These are phyloP conservation scores for Venustaconcha ellipsiformis DNA, from an alignment of 1,140 invertebrate species.

Conservation along the genomic window DNA sequence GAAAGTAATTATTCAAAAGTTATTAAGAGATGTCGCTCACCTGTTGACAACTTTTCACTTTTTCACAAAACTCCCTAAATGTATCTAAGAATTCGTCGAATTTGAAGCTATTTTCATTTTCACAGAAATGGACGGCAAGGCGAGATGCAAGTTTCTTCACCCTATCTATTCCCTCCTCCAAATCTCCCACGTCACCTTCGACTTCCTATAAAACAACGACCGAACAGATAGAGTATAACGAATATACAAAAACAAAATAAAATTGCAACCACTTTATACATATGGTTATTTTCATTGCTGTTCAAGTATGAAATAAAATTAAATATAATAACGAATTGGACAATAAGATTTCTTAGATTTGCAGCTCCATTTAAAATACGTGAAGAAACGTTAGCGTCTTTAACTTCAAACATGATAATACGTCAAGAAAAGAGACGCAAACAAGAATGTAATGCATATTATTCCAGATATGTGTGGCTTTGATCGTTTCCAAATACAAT, in stretches of 20 bases:
- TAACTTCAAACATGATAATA: no score
- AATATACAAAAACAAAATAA: background rate
- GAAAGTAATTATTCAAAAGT: background rate
- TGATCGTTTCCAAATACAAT: no score
- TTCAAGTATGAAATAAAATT: background rate
- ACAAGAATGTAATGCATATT: no score
- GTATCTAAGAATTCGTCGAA: slow-evolving; percentile 64
- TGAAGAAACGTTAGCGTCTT: no score
- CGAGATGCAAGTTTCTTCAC: slow-evolving; percentile 75
- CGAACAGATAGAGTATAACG: slow-evolving; percentile 6
- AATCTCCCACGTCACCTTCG: slow-evolving; percentile 81
- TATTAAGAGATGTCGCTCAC: slow-evolving; percentile 23
- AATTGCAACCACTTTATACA: background rate
- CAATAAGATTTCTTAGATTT: background rate
- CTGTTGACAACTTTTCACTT: slow-evolving; percentile 61
- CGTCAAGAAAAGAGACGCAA: no score
- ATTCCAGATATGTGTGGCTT: no score
- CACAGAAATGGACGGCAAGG: slow-evolving; percentile 64
- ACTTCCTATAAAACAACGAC: slow-evolving; percentile 76
- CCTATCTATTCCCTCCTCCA: slow-evolving; percentile 86
- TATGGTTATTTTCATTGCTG: background rate
- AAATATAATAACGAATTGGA: background rate
- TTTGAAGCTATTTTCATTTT: slow-evolving; percentile 65
- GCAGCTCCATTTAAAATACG: no score
- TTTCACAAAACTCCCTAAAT: slow-evolving; percentile 64